Percentiles rank a stretch among this genome's conserved stretches.
Conservation (phyloP, 2,113 vertebrate species). For the Gnathonemus longibarbis region DNA sequence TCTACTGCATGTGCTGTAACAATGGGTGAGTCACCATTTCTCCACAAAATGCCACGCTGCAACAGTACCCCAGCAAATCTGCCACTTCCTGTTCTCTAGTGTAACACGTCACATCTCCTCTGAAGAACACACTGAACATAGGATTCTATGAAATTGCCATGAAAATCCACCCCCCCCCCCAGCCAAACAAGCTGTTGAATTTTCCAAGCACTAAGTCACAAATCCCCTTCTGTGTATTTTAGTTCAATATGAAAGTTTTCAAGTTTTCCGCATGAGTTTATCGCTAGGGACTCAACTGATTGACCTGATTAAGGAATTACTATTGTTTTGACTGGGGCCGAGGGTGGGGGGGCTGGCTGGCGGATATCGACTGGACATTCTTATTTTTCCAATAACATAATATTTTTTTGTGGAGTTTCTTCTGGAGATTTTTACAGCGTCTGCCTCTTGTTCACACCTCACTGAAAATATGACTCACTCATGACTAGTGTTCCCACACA, state of each 20-base stretch:
- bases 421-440: background rate
- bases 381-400: background rate
- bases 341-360: background rate
- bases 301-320: background rate
- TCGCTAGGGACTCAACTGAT: background rate
- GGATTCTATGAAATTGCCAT: background rate
- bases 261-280: background rate
- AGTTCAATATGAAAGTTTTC: background rate
- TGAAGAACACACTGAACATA: background rate
- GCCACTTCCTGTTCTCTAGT: background rate
- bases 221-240: background rate
- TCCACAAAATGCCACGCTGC: background rate
- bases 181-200: background rate
- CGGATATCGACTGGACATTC: background rate
- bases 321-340: background rate
- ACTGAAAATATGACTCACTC: background rate
- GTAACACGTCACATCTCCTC: background rate
- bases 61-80: background rate
- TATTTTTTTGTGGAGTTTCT: background rate
- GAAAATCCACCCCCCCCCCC: background rate
- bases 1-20: background rate
- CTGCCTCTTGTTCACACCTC: background rate
- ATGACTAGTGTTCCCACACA: background rate
- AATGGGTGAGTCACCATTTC: background rate
- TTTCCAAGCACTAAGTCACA: background rate